Base-by-base conservation (phyloP, 2,797 vertebrate species). In the Propithecus deckenii region DNA sequence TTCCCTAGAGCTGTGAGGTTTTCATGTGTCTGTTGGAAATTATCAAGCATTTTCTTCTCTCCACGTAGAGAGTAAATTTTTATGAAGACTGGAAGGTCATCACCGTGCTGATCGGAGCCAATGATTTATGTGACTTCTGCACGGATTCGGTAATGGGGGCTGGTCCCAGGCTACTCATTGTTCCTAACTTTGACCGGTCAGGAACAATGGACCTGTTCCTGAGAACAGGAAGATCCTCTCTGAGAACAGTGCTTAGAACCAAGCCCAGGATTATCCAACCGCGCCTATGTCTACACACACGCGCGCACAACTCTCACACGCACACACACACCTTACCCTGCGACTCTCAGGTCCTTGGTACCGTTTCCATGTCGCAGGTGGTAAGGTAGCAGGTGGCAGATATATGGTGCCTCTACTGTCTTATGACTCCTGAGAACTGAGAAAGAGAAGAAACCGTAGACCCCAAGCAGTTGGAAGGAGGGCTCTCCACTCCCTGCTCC, bases 81-180 rank as follows among this genome's bases (percentile, higher is more conserved):
- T 43, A 97, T 2, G 99, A 98, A 1, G 99, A 99, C 98, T 99
- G 99, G 99, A 99, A 99, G 98, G 97, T 99, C 96, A 99, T 99
- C 98, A 99, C 99, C 0, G 87, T 99, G 98, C 98, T 99, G 79
- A 98, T 99, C 14, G 99, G 99, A 86, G 98, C 97, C 92, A 99
- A 99, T 0, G 99, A 99, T 97, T 94, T 99, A 7, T 99, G 99
- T 98, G 99, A 98, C 97, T 99, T 98, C 97, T 99, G 99, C 98
- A 98, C 97, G 0, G 99, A 99, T 97, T 98, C 97, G 76, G 99
- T 99, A 98, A 99, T 0, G 8, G 57, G 32, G 48, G 4, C 0
- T 0, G 50, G 61, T 15, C 55, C 35, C 7, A 25, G 32, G 63
- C 41, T 81, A 14, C 69, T 50, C 41, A 11, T 43, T 59, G 6